Percentiles rank a stretch among this genome's conserved stretches.
phyloP scores from a whole-genome alignment of 2,797 vertebrate genomes.

The Avahi laniger region DNA sequence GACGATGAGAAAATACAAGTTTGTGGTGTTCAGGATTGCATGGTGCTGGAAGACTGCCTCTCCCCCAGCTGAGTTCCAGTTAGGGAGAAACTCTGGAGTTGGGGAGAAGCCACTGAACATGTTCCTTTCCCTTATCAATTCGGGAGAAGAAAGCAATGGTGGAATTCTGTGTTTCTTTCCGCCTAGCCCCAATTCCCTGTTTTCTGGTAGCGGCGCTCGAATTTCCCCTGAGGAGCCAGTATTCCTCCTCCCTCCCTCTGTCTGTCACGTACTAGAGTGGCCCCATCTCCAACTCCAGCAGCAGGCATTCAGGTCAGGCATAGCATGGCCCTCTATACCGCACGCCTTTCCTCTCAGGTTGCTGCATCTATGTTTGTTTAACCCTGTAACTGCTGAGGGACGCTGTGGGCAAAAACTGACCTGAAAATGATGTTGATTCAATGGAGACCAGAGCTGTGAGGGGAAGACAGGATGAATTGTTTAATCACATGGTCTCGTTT shows the following conservation, averaged over 20 bases:
- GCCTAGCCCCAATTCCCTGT: neutral
- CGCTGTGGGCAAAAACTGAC: neutral
- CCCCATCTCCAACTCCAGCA: neutral
- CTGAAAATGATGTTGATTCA: neutral
- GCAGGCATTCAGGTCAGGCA: neutral
- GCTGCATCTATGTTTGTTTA: neutral
- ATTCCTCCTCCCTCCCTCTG: too few species aligned
- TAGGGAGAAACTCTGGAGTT: neutral
- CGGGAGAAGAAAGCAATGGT: neutral
- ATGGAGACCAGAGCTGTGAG: neutral
- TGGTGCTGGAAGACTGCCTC: neutral
- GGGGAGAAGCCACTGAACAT: neutral
- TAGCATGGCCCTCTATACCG: fast-evolving
- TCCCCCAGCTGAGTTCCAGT: neutral
- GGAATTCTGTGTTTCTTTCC: neutral
- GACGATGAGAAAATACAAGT: neutral
- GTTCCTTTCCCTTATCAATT: neutral
- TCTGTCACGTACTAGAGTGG: neutral
- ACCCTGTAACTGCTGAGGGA: neutral
- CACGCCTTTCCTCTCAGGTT: neutral
- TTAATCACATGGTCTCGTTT: neutral
- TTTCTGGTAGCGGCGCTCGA: neutral
- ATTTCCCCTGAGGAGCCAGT: neutral
- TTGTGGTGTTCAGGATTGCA: neutral
- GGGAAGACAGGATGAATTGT: neutral